phyloP scores from a whole-genome alignment of 2,113 vertebrate genomes.

The Saccopteryx leptura region DNA sequence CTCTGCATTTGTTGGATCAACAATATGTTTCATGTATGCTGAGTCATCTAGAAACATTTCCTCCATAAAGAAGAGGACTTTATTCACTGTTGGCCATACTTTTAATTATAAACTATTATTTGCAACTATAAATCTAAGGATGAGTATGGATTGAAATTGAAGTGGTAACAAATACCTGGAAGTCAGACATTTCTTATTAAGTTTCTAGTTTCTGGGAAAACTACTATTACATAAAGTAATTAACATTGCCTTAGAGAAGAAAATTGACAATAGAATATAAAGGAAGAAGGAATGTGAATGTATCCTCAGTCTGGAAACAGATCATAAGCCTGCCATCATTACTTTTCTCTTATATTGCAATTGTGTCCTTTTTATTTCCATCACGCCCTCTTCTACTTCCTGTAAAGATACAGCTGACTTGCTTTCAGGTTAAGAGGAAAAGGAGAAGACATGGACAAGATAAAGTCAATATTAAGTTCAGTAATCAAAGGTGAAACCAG shows the following conservation, averaged over 20 bases:
- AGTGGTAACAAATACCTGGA: background rate
- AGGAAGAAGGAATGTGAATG: background rate
- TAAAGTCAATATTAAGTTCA: constrained; percentile 3
- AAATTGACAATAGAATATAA: background rate
- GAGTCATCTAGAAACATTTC: background rate
- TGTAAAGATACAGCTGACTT: background rate
- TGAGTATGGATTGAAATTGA: background rate
- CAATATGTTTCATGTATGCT: background rate
- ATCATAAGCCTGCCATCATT: background rate
- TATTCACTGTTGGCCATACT: background rate
- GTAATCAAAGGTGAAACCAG: background rate
- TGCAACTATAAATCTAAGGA: background rate
- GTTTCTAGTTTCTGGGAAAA: constrained; percentile 1
- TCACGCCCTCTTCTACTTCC: background rate
- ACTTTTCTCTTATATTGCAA: background rate
- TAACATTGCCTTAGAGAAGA: background rate
- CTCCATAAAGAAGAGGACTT: background rate
- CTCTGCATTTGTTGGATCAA: background rate
- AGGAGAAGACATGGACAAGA: background rate
- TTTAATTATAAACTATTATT: background rate
- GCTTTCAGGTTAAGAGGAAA: background rate
- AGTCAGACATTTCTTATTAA: background rate
- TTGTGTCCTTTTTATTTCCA: background rate
- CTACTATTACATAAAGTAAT: background rate
- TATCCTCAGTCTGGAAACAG: background rate